Conservation (phyloP, 2,797 vertebrate genomes). For the Perodicticus potto region DNA sequence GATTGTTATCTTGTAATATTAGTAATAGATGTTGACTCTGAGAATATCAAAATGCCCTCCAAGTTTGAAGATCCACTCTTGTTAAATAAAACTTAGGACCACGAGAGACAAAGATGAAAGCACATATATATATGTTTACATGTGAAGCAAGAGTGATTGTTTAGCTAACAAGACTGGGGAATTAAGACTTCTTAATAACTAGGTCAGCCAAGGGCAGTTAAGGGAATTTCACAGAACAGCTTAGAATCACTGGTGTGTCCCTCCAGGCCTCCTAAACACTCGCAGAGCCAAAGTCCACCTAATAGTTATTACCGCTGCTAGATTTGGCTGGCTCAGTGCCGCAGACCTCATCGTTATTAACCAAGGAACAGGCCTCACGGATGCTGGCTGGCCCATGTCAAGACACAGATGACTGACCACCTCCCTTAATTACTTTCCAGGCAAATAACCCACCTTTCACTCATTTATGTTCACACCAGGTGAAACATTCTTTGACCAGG, state of each 20-base stretch:
- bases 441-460: constrained; percentile 55
- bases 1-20: constrained; percentile 80
- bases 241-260: constrained; percentile 52
- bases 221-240: constrained; percentile 63
- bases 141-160: constrained; percentile 72
- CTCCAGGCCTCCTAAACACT: constrained; percentile 46
- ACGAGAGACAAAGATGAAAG: constrained; percentile 68
- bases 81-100: constrained; percentile 78
- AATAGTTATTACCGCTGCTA: constrained; percentile 40
- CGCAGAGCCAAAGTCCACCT: constrained; percentile 48
- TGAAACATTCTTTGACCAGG: background rate
- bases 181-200: constrained; percentile 81
- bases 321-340: background rate
- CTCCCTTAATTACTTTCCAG: constrained; percentile 78
- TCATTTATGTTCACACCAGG: background rate
- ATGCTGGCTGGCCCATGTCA: constrained; percentile 50
- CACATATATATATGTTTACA: constrained; percentile 53
- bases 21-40: constrained; percentile 82
- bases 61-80: constrained; percentile 75
- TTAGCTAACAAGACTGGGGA: constrained; percentile 77
- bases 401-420: constrained; percentile 81
- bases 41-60: constrained; percentile 79
- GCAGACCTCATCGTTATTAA: constrained; percentile 64
- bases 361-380: constrained; percentile 11
- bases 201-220: constrained; percentile 75